Base-by-base conservation (phyloP, 2,888 invertebrate species). In the Andrena chrysosceles region DNA sequence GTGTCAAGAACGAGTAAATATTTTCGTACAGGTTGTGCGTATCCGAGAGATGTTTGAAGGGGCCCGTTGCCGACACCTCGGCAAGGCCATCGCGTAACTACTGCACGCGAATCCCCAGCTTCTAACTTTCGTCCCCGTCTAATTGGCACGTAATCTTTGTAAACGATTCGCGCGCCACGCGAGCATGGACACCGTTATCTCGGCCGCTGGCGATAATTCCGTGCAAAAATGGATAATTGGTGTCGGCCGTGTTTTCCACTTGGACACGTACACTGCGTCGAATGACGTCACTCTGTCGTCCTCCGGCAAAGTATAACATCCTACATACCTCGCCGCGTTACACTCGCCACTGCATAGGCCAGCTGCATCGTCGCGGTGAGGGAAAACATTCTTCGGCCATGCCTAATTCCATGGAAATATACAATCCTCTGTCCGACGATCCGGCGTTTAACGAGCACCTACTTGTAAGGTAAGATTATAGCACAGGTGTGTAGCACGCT, bases 221-320 rank as follows among this genome's bases (percentile, higher is more conserved):
- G 93, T 93, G 93, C 92, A 93, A 92, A 93, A 93, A 93, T 93
- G 93, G 91, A 91, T 92, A 91, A 91, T 92, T 90, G 88, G 87
- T 86, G 82, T 88, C 80, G 77, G 67, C 82, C 74, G 79, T 92
- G 91, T 93, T 93, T 92, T 90, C 85, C 87, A 89, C 90, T 91
- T 88, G 87, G 89, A 87, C 93, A 93, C 93, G 93, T 92, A 90
- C 90, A 81, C 75, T 71, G 84, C 80, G 79, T 81, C 83, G 89
- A 81, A 90, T 91, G 91, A 93, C 91, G 91, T 90, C 90, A 91
- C 81, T 67, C 86, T 74, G 77, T 77, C 70, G 84, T 87, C 83
- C 81, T 87, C 82, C 70, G 49, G 69, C 77, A 87, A 86, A 86
- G 86, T 84, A 87, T 81, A 89, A 82, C 85, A 86, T 82, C 62